Percentiles rank a stretch among this genome's conserved stretches.
These are phyloP conservation scores for Nephrocerus scutellatus DNA, from an alignment of 2,888 invertebrate genomes.

Conservation along the genomic window DNA sequence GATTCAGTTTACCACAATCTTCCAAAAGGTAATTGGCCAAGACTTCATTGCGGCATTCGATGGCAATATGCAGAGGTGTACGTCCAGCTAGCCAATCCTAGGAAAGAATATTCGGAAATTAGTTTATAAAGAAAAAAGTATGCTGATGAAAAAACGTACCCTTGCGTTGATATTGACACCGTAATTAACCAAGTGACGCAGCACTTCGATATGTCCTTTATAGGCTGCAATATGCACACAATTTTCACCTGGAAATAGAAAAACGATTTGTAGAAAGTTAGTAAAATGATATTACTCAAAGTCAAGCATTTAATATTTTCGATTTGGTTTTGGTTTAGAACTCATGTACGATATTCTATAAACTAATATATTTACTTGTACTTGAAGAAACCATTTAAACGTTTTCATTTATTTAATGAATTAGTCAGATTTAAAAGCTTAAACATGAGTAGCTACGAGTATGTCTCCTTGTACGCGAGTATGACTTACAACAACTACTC, in stretches of 20 bases:
- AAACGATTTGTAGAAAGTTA: too few relatives aligned
- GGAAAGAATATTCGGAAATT: slow-evolving; percentile 14
- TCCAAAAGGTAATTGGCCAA: slow-evolving; percentile 55
- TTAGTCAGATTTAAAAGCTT: too few relatives aligned
- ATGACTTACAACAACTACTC: too few relatives aligned
- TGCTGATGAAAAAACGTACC: slow-evolving; percentile 48
- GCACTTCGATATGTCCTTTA: slow-evolving; percentile 60
- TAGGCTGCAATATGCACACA: slow-evolving; percentile 79
- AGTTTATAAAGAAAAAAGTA: slow-evolving; percentile 1
- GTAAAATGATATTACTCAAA: too few relatives aligned
- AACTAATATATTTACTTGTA: too few relatives aligned
- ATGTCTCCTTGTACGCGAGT: too few relatives aligned
- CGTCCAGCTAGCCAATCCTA: slow-evolving; percentile 68
- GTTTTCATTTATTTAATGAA: too few relatives aligned
- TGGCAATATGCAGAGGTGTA: slow-evolving; percentile 68
- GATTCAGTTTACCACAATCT: slow-evolving; percentile 52
- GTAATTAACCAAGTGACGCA: slow-evolving; percentile 61
- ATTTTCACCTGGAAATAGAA: slow-evolving; percentile 81
- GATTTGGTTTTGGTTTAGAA: too few relatives aligned
- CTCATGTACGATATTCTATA: too few relatives aligned
- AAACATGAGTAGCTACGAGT: too few relatives aligned
- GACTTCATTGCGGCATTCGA: slow-evolving; percentile 54
- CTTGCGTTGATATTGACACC: slow-evolving; percentile 74
- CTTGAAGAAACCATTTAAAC: too few relatives aligned
- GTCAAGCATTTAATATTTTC: too few relatives aligned